Base-by-base conservation (phyloP, 1,140 invertebrate genomes). In the Dysdera silvatica region DNA sequence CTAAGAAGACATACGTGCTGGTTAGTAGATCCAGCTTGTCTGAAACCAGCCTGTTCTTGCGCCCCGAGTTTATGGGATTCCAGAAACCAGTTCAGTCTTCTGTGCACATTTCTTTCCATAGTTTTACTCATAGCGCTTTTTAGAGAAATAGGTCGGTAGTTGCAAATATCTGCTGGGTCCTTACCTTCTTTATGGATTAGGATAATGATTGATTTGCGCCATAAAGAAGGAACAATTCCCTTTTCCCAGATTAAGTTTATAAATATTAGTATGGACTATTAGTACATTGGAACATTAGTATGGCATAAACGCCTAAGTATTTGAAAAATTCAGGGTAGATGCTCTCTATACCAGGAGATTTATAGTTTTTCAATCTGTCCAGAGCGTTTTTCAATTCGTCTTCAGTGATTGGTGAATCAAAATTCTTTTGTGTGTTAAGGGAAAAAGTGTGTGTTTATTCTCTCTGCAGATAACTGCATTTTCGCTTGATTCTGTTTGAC, bases 121-220 rank as follows among this genome's bases (percentile, higher is more conserved):
- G 47, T 26, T 49, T 49, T 49, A 8, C 47, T 28, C 47, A 49
- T 49, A 12, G 29, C 29, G 5, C 47, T 49, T 8, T 23, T 49
- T 4, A 49, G 47, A 7, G 12, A 49, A 18, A 49, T 49, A 7
- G 47, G 47, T 49, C 47, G 24, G 26, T 49, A 49, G 29, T 28
- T 49, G 14, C 7, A 28, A 7, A 49, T 16, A 26, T 49, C 20
- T 28, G 24, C 29, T 12, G 47, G 47, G 29, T 49, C 47, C 29
- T 49, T 49, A 49, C 29, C 47, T 28, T 49, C 29, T 49, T 49
- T 49, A 49, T 26, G 23, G 16, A 49, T 49, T 49, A 28, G 47
- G 14, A 49, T 23, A 24, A 24, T 18, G 24, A 49, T 49, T 23
- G 47, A 23, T 49, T 28, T 49, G 10, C 6, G 47, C 47, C 47